Evolutionary conservation across 2,113 vertebrate species (phyloP).

Genomic region (Taxidea taxus): DNA sequence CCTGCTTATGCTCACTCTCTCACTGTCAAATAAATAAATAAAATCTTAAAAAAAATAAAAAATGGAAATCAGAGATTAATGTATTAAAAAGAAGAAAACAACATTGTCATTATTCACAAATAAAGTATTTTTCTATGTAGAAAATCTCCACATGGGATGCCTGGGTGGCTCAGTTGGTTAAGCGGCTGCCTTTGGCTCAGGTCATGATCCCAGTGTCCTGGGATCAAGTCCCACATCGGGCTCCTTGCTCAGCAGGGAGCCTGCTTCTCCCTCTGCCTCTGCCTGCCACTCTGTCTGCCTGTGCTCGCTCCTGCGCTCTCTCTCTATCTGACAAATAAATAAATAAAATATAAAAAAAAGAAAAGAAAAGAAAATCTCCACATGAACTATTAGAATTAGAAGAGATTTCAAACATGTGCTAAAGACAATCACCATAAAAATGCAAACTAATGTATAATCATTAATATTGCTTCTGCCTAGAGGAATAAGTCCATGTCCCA

Average conservation of each 20-base stretch:
- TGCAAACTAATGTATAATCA: not conserved
- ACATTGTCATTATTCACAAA: not conserved
- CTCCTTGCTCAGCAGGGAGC: too few relatives aligned
- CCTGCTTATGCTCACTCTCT: not conserved
- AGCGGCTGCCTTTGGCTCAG: too few relatives aligned
- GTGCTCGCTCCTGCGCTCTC: too few relatives aligned
- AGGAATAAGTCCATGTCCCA: not conserved
- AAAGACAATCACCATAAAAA: not conserved
- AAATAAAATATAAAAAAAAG: too few relatives aligned
- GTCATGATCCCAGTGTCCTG: too few relatives aligned
- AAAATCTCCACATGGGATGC: not conserved
- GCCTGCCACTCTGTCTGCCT: too few relatives aligned
- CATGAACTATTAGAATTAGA: not conserved
- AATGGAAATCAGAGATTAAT: constrained; percentile 8
- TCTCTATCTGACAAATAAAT: too few relatives aligned
- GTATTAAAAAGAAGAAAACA: not conserved
- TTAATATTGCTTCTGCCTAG: not conserved
- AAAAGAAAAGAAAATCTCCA: not conserved
- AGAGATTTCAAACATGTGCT: constrained; percentile 1
- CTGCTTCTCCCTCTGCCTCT: too few relatives aligned
- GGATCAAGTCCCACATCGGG: too few relatives aligned
- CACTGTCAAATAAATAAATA: not conserved
- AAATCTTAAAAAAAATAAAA: not conserved
- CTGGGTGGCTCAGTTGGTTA: too few relatives aligned
- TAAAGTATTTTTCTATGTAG: not conserved